Conservation (phyloP, 2,113 vertebrate species). For the Datnioides undecimradiatus region DNA sequence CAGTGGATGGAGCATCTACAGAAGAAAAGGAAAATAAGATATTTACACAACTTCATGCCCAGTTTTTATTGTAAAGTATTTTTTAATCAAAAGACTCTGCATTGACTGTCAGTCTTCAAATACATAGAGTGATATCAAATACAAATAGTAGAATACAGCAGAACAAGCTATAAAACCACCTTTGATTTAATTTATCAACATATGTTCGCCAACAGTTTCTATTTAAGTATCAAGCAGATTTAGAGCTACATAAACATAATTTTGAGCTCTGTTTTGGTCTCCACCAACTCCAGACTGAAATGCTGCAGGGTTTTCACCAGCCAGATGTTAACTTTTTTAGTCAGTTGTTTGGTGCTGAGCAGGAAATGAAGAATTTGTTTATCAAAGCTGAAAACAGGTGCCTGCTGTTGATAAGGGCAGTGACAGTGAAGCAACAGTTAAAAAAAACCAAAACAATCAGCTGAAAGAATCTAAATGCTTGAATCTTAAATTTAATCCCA, state of each 20-base stretch:
- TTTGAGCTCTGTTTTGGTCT: not conserved
- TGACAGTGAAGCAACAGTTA: no score
- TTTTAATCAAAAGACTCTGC: not conserved
- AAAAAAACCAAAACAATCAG: not conserved
- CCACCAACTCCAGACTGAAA: not conserved
- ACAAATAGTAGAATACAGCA: no score
- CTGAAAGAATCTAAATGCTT: not conserved
- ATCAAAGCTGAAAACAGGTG: not conserved
- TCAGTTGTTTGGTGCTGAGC: not conserved
- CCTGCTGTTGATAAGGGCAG: no score
- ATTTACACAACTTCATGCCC: not conserved
- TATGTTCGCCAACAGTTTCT: not conserved
- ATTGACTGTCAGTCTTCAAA: not conserved
- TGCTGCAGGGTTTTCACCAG: not conserved
- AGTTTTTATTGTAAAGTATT: not conserved
- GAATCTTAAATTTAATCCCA: not conserved
- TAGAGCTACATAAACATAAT: not conserved
- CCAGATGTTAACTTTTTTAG: not conserved
- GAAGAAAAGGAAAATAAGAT: slow-evolving; percentile 25
- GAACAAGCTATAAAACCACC: not conserved
- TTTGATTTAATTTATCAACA: not conserved
- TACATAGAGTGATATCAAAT: not conserved
- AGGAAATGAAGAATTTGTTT: no score
- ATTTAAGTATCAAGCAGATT: not conserved
- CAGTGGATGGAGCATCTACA: slow-evolving; percentile 74